Evolutionary conservation across 2,888 invertebrate genomes (phyloP).

Genomic region (Ichneumoninae sp.): DNA sequence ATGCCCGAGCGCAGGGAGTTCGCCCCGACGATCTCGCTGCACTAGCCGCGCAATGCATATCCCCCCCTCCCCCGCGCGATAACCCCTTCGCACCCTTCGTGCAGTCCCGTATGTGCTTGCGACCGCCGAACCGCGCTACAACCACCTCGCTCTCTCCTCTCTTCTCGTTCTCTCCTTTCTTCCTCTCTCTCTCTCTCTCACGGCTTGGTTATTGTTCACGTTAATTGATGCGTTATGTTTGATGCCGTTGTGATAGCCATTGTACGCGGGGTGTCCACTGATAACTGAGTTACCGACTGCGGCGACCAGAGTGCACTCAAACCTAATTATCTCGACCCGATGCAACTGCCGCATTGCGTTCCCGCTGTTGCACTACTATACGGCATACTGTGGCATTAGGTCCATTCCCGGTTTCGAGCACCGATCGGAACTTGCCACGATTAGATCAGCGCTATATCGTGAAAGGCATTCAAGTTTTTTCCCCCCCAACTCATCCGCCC

Average conservation of each 20-base stretch:
- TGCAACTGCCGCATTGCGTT: slow-evolving; percentile 83
- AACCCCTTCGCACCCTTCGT: slow-evolving; percentile 64
- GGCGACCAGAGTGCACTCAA: slow-evolving; percentile 84
- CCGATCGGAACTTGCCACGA: slow-evolving; percentile 34
- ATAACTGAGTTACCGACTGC: slow-evolving; percentile 85
- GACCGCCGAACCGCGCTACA: slow-evolving; percentile 29
- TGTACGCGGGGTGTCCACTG: slow-evolving; percentile 84
- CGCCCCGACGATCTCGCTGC: slow-evolving; percentile 61
- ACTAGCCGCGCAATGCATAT: slow-evolving; percentile 62
- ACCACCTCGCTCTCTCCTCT: slow-evolving; percentile 73
- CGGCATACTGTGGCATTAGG: slow-evolving; percentile 22
- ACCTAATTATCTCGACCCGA: slow-evolving; percentile 84
- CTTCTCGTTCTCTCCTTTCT: slow-evolving; percentile 80
- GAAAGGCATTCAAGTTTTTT: not conserved
- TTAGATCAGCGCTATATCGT: slow-evolving; percentile 16
- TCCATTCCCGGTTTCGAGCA: slow-evolving; percentile 41
- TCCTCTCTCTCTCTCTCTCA: slow-evolving; percentile 78
- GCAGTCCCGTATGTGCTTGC: slow-evolving; percentile 40
- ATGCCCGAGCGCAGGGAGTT: slow-evolving; percentile 55
- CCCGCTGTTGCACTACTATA: slow-evolving; percentile 60
- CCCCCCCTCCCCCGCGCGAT: slow-evolving; percentile 7
- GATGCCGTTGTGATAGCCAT: slow-evolving; percentile 84
- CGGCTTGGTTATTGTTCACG: slow-evolving; percentile 84
- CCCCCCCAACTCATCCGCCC: not conserved
- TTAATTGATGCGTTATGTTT: slow-evolving; percentile 85